These are phyloP conservation scores for Rhimphoctona megacephalus DNA, from an alignment of 2,888 invertebrate genomes.

Conservation along the genomic window DNA sequence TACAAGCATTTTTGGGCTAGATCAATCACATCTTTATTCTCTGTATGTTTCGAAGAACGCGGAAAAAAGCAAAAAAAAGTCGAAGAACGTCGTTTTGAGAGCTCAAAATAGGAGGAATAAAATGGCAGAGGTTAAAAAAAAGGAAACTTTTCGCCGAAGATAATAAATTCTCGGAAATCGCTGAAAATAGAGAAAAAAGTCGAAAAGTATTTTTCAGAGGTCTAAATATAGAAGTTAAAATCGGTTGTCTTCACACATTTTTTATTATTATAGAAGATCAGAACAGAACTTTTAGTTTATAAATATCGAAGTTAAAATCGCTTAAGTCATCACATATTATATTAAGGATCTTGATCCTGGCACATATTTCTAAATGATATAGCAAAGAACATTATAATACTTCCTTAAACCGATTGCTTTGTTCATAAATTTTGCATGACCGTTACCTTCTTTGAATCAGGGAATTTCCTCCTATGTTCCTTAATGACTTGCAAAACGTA, in stretches of 20 bases:
- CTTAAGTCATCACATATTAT: slow-evolving; percentile 30
- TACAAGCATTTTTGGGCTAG: no score
- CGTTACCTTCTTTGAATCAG: slow-evolving; percentile 49
- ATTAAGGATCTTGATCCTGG: slow-evolving; percentile 39
- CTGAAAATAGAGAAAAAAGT: slow-evolving; percentile 49
- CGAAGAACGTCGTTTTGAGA: slow-evolving; percentile 44
- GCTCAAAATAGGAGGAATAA: slow-evolving; percentile 46
- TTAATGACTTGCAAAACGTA: slow-evolving; percentile 47
- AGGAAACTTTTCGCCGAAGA: slow-evolving; percentile 42
- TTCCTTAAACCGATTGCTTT: slow-evolving; percentile 45
- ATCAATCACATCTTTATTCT: no score
- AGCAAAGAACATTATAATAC: slow-evolving; percentile 41
- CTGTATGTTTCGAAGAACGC: slow-evolving; percentile 32
- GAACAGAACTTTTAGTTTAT: no score
- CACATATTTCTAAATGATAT: slow-evolving; percentile 43
- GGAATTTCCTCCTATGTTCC: slow-evolving; percentile 50
- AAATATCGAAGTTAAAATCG: slow-evolving; percentile 37
- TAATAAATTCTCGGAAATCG: slow-evolving; percentile 32
- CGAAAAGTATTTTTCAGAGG: slow-evolving; percentile 45
- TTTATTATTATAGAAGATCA: no score
- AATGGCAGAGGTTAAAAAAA: slow-evolving; percentile 41
- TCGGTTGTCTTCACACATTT: no score
- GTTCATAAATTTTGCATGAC: slow-evolving; percentile 50
- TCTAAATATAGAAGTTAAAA: slow-evolving; percentile 40
- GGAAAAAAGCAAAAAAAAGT: slow-evolving; percentile 34